Base-by-base conservation (phyloP, 2,113 vertebrate species). In the Platanista minor region DNA sequence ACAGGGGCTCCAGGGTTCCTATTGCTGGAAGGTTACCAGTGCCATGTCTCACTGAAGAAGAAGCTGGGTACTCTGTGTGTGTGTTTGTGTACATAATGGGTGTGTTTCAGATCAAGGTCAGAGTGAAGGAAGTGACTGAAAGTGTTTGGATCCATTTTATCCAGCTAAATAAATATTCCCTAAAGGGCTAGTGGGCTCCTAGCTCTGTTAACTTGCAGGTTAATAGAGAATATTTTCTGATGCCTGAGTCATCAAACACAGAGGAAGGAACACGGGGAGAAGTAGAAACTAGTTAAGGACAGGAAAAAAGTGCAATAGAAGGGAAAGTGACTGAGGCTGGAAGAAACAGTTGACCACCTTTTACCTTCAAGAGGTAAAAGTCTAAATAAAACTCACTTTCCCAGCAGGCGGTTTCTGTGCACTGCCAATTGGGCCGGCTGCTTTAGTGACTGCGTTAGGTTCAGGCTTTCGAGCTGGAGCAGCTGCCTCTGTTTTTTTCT, bases 361-460 rank as follows among this genome's bases (percentile, higher is more conserved):
- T 85, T 91, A 83, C 94, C 97, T 98, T 95, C 96, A 94, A 90
- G 89, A 97, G 96, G 97, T 78, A 98, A 96, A 98, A 98, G 93
- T 95, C 96, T 97, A 98, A 98, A 97, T 29, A 89, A 39, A 97
- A 99, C 99, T 99, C 99, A 99, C 99, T 99, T 99, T 99, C 98
- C 99, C 99, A 97, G 98, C 98, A 98, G 98, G 98, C 64, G 98
- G 98, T 97, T 98, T 99, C 97, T 98, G 99, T 43, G 66, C 89
- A 49, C 98, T 97, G 93, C 98, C 98, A 98, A 98, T 98, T 94
- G 98, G 95, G 92, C 98, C 91, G 1, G 98, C 80, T 92, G 94
- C 93, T 98, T 97, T 99, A 98, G 98, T 77, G 97, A 86, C 98
- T 46, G 97, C 96, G 75, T 84, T 98, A 98, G 98, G 96, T 89